phyloP scores from a whole-genome alignment of 2,888 invertebrate genomes.

The Tinea trinotella region DNA sequence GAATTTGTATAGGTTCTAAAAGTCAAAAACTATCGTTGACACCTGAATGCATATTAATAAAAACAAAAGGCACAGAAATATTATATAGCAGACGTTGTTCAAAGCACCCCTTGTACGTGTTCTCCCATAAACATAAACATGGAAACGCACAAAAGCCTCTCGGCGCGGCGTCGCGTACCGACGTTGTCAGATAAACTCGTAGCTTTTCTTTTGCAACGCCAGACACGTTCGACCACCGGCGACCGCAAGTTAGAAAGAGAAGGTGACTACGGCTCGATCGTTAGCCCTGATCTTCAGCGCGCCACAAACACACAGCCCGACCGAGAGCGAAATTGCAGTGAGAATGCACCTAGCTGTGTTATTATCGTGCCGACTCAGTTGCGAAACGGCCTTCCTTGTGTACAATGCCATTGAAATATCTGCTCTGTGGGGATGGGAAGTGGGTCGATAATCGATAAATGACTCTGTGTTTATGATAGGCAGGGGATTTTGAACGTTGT shows the following conservation, averaged over 20 bases:
- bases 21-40: constrained; percentile 10
- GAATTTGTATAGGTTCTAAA: not conserved
- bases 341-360: constrained; percentile 72
- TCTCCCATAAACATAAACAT: constrained; percentile 69
- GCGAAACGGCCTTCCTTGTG: constrained; percentile 50
- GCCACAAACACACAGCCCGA: constrained; percentile 72
- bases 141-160: constrained; percentile 71
- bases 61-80: constrained; percentile 14
- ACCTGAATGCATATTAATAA: constrained; percentile 6
- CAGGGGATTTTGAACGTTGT: constrained; percentile 63
- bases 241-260: constrained; percentile 16
- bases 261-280: constrained; percentile 55
- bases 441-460: not conserved
- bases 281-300: constrained; percentile 73
- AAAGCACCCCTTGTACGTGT: constrained; percentile 67
- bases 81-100: constrained; percentile 35
- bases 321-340: constrained; percentile 71
- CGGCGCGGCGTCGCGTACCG: constrained; percentile 53
- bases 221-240: constrained; percentile 36
- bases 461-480: constrained; percentile 23
- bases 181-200: constrained; percentile 70
- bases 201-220: constrained; percentile 58
- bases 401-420: not conserved
- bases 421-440: constrained; percentile 9
- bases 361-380: constrained; percentile 50